A percentile compares a stretch with the other conserved stretches of the same genome.
Conservation (phyloP, 2,797 vertebrate species). For the Kryptopterus vitreolus region DNA sequence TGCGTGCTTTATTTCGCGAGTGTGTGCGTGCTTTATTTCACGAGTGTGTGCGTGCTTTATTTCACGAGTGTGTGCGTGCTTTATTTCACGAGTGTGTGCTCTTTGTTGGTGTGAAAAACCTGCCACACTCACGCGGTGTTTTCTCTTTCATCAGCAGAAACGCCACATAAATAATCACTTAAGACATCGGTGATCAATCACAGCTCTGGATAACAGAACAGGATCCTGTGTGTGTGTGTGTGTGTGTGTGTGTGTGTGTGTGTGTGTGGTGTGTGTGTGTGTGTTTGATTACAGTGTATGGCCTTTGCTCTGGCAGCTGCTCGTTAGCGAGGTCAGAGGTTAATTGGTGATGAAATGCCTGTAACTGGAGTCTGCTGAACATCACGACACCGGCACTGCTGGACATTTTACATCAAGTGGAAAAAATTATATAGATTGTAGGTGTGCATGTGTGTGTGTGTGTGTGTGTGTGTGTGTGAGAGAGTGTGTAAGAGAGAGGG, state of each 20-base stretch:
- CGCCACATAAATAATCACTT: slow-evolving; percentile 5
- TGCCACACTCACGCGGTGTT: slow-evolving; percentile 1
- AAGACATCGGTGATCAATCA: slow-evolving; percentile 34
- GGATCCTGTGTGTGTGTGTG: slow-evolving; percentile 12
- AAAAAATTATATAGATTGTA: background rate
- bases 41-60: too few species aligned
- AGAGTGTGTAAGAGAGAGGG: too few species aligned
- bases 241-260: slow-evolving; percentile 26
- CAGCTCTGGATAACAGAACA: slow-evolving; percentile 14
- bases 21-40: too few species aligned
- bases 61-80: too few species aligned
- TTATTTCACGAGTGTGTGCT: background rate
- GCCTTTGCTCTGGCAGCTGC: slow-evolving; percentile 32
- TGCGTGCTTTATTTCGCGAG: too few species aligned
- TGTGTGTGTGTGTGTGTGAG: background rate
- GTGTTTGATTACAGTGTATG: slow-evolving; percentile 31
- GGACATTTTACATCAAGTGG: background rate
- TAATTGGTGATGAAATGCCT: slow-evolving; percentile 48
- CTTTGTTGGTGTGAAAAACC: slow-evolving; percentile 13
- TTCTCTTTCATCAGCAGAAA: slow-evolving; percentile 32
- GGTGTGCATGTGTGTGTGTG: background rate
- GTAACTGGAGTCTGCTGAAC: slow-evolving; percentile 41
- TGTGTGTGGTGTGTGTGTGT: slow-evolving; percentile 17
- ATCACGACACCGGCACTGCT: slow-evolving; percentile 16
- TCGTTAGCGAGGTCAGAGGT: slow-evolving; percentile 47